Evolutionary conservation across 2,888 invertebrate species (phyloP), one percentile per base, ranked within the genome.

Genomic region (Archips crataeganus): DNA sequence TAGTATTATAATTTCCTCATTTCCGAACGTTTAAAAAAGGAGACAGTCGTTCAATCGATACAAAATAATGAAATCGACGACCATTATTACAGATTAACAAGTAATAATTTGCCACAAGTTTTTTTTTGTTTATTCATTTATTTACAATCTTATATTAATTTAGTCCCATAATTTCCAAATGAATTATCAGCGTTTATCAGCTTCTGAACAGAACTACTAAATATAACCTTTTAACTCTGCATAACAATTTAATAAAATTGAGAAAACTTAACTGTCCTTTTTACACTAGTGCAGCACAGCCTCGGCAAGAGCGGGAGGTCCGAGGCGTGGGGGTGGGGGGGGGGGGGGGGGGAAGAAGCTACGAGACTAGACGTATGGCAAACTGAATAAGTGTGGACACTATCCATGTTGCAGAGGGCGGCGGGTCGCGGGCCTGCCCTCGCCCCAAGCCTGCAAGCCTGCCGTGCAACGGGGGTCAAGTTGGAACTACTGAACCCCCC

Each of bases 41-140:
- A 87, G 85, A 87, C 85, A 84, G 82, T 84, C 82, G 79, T 84
- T 85, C 86, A 85, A 84, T 85, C 75, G 83, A 87, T 90, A 92
- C 83, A 91, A 92, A 91, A 90, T 82, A 87, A 91, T 87, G 80
- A 91, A 91, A 89, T 84, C 78, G 88, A 89, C 84, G 89, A 90
- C 89, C 81, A 84, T 87, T 83, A 84, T 87, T 87, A 90, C 86
- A 86, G 85, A 86, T 87, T 90, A 92, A 92, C 92, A 89, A 90
- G 89, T 90, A 87, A 90, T 92, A 87, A 91, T 94, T 94, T 94
- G 94, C 93, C 94, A 94, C 94, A 94, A 93, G 89, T 87, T 90
- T 90, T 88, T 81, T 79, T 82, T 84, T 80, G 62, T 62, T 84
- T 85, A 80, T 79, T 85, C 91, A 88, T 90, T 91, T 94, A 94